Evolutionary conservation across 2,797 vertebrate species (phyloP).

Genomic region (Characodon lateralis): DNA sequence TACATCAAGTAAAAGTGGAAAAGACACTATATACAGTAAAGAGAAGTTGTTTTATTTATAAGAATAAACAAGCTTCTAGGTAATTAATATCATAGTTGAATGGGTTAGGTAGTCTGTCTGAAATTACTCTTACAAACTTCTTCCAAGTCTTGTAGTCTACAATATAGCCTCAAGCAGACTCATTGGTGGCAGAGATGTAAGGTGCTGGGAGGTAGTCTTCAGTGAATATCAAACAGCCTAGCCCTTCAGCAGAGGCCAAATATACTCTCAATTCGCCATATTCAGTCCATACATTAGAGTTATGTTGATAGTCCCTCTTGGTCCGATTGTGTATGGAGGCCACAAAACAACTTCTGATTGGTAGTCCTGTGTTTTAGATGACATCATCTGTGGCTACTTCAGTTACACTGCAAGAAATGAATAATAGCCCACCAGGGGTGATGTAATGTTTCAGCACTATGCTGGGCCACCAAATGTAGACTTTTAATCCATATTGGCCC

Average conservation of each 20-base stretch:
- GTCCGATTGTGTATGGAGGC: conserved; percentile 49
- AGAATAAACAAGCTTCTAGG: conserved; percentile 78
- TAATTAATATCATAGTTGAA: conserved; percentile 72
- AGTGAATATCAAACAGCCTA: conserved; percentile 76
- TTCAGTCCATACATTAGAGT: conserved; percentile 73
- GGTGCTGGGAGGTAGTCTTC: conserved; percentile 25
- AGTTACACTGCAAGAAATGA: conserved; percentile 72
- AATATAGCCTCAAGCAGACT: conserved; percentile 60
- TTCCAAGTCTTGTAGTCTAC: conserved; percentile 64
- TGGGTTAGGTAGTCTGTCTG: conserved; percentile 65
- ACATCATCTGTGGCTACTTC: conserved; percentile 74
- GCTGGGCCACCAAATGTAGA: conserved; percentile 61
- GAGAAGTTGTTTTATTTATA: conserved; percentile 75
- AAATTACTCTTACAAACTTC: conserved; percentile 77
- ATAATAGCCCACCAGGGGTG: conserved; percentile 64
- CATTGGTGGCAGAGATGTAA: conserved; percentile 22
- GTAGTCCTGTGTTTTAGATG: conserved; percentile 73
- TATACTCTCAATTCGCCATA: conserved; percentile 56
- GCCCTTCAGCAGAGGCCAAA: conserved; percentile 58
- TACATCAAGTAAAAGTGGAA: conserved; percentile 37
- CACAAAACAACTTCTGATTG: conserved; percentile 75
- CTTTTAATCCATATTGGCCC: conserved; percentile 70
- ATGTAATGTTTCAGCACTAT: conserved; percentile 67
- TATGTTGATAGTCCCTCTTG: conserved; percentile 62
- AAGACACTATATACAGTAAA: conserved; percentile 46